phyloP scores from a whole-genome alignment of 2,113 vertebrate genomes.

The Aviceda subcristata region DNA sequence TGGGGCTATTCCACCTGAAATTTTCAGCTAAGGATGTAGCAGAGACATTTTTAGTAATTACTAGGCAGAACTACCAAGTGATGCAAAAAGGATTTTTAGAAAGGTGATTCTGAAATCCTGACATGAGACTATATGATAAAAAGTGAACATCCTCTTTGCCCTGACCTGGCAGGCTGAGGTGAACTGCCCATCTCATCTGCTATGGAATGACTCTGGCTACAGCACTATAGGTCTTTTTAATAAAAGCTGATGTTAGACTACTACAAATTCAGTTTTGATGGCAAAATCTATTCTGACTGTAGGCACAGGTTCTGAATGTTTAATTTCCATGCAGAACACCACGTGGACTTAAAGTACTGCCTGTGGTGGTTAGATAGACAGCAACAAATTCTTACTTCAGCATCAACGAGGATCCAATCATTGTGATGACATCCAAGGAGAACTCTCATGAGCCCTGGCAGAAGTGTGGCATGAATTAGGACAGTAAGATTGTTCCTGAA shows the following conservation, averaged over 20 bases:
- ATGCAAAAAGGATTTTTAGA: neutral
- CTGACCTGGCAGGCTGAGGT: neutral
- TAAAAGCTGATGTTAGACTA: constrained; percentile 37
- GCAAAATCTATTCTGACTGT: constrained; percentile 36
- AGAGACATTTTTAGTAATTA: constrained; percentile 11
- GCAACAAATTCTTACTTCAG: neutral
- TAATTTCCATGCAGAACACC: neutral
- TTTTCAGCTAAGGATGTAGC: neutral
- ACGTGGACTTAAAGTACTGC: neutral
- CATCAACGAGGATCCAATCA: neutral
- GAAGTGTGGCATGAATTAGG: neutral
- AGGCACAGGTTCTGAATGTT: neutral
- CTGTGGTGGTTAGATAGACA: neutral
- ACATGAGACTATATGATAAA: neutral
- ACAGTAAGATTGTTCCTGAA: neutral
- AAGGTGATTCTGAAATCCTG: constrained; percentile 4
- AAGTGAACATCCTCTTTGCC: neutral
- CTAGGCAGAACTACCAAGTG: neutral
- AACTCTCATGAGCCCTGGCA: neutral
- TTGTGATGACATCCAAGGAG: neutral
- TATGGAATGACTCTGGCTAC: neutral
- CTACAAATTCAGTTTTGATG: constrained; percentile 37
- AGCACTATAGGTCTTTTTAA: constrained; percentile 18
- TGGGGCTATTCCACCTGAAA: neutral
- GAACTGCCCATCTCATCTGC: neutral